phyloP scores from a whole-genome alignment of 1,140 invertebrate species.

The Phocides pigmalion region DNA sequence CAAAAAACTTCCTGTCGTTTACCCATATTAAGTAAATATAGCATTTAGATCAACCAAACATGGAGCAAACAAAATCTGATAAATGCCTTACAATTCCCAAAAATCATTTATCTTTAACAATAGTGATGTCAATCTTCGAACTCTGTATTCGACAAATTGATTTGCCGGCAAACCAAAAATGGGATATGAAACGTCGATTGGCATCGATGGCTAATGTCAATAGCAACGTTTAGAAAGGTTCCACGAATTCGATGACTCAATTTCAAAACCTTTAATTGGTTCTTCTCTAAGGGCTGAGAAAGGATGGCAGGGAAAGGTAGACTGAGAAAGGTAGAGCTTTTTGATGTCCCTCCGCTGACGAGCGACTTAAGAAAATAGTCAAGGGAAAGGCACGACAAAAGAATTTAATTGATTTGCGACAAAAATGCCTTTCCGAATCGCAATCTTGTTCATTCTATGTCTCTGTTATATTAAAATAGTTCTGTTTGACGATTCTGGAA shows the following conservation, averaged over 20 bases:
- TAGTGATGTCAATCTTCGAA: constrained; percentile 24
- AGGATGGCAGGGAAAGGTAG: constrained; percentile 31
- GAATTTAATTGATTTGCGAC: constrained; percentile 74
- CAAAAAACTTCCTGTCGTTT: no score
- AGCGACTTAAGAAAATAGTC: constrained; percentile 66
- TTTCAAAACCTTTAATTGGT: constrained; percentile 78
- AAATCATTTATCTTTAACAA: constrained; percentile 24
- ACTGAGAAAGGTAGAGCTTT: constrained; percentile 57
- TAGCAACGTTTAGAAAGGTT: constrained; percentile 63
- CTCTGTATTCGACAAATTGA: constrained; percentile 32
- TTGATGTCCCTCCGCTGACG: constrained; percentile 55
- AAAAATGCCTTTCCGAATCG: constrained; percentile 55
- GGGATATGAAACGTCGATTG: constrained; percentile 50
- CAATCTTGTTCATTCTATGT: constrained; percentile 49
- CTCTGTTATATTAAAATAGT: constrained; percentile 52
- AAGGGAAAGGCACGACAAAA: constrained; percentile 63
- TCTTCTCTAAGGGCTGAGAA: constrained; percentile 48
- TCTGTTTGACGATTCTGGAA: constrained; percentile 4
- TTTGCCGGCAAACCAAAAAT: constrained; percentile 26
- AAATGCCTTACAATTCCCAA: background rate
- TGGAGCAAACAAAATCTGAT: background rate
- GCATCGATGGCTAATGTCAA: constrained; percentile 61
- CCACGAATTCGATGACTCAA: constrained; percentile 64
- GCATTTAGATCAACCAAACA: background rate
- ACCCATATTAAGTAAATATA: background rate